phyloP scores from a whole-genome alignment of 2,113 vertebrate genomes.

The Cephalopholis sonnerati region DNA sequence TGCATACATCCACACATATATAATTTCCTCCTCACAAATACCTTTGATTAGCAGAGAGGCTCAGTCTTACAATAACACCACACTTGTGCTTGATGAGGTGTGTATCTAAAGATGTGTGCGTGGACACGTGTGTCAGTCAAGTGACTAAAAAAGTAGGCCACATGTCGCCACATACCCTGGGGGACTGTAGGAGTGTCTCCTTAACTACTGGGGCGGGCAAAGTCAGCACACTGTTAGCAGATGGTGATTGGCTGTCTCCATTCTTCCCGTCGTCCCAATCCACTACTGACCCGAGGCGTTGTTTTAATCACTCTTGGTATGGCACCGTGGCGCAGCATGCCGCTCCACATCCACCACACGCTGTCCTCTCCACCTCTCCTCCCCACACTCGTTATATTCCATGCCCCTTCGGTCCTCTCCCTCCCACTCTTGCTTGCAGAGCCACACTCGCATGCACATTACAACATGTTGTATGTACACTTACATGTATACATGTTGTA shows the following conservation, averaged over 20 bases:
- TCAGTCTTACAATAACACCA: neutral
- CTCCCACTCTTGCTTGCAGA: neutral
- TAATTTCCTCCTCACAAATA: conserved; percentile 35
- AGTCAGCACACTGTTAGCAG: conserved; percentile 70
- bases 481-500: conserved; percentile 7
- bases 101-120: conserved; percentile 26
- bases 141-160: conserved; percentile 51
- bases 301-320: conserved; percentile 79
- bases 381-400: conserved; percentile 22
- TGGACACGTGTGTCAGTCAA: conserved; percentile 25
- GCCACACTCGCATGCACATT: conserved; percentile 13
- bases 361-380: conserved; percentile 22
- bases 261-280: conserved; percentile 59
- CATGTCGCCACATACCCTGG: conserved; percentile 42
- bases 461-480: conserved; percentile 4
- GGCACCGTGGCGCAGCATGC: conserved; percentile 13
- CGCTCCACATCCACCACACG: conserved; percentile 23
- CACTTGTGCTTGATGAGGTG: conserved; percentile 22
- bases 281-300: conserved; percentile 68
- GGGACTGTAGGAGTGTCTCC: conserved; percentile 62
- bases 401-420: neutral
- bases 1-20: conserved; percentile 11
- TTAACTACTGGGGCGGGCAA: conserved; percentile 65
- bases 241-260: conserved; percentile 70
- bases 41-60: conserved; percentile 38